Evolutionary conservation across 2,113 vertebrate genomes (phyloP).

Genomic region (Cyanocitta stelleri): DNA sequence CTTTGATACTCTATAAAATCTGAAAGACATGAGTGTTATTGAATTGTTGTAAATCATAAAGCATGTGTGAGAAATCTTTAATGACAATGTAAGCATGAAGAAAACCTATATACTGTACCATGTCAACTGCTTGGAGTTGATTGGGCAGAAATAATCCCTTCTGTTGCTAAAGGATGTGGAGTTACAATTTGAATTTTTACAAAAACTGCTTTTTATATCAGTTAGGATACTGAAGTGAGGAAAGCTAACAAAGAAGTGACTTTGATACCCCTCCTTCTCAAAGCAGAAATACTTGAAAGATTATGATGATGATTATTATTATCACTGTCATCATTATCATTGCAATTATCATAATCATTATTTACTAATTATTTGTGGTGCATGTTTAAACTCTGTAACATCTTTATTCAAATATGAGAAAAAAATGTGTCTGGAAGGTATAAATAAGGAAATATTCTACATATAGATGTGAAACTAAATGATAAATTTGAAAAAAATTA

Average conservation of each 20-base stretch:
- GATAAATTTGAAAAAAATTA: not conserved
- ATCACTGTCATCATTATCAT: not conserved
- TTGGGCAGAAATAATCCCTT: not conserved
- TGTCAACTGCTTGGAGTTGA: not conserved
- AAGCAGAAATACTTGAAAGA: not conserved
- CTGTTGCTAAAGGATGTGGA: not conserved
- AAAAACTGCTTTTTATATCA: not conserved
- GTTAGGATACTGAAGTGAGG: not conserved
- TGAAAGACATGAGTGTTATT: not conserved
- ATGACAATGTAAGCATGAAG: not conserved
- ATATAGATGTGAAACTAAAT: not conserved
- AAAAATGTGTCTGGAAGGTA: not conserved
- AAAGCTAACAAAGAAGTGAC: not conserved
- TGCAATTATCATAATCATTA: not conserved
- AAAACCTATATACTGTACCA: not conserved
- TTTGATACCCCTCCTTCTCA: not conserved
- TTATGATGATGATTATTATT: not conserved
- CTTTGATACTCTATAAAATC: not conserved
- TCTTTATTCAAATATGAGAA: not conserved
- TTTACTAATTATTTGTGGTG: not conserved
- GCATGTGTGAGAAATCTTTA: not conserved
- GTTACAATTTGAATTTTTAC: not conserved
- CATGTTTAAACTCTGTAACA: not conserved
- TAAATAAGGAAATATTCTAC: not conserved
- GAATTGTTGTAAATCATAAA: not conserved